Evolutionary conservation across 2,797 vertebrate genomes (phyloP).

Genomic region (Sylvilagus floridanus): DNA sequence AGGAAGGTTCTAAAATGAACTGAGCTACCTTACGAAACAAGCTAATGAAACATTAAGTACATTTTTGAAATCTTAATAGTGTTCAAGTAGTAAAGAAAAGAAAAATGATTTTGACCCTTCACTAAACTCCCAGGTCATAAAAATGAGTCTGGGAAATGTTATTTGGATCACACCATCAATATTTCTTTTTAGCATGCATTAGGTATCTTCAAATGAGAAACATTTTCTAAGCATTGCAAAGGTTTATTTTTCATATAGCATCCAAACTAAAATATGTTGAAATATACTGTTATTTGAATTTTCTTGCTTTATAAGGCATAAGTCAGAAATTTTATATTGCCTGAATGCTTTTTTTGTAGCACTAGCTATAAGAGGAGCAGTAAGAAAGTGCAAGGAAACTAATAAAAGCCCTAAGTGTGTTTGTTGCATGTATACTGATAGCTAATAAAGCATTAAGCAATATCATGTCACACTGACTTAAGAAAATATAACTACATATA

Average conservation of each 20-base stretch:
- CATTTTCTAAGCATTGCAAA: slow-evolving; percentile 55
- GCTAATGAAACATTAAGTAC: neutral
- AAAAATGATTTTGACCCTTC: slow-evolving; percentile 43
- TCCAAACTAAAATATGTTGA: slow-evolving; percentile 75
- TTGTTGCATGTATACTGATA: slow-evolving; percentile 61
- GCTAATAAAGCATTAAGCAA: slow-evolving; percentile 70
- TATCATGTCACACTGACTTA: slow-evolving; percentile 49
- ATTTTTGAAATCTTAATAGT: slow-evolving; percentile 32
- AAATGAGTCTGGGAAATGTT: neutral
- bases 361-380: slow-evolving; percentile 66
- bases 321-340: slow-evolving; percentile 81
- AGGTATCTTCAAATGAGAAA: slow-evolving; percentile 9
- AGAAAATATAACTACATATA: slow-evolving; percentile 52
- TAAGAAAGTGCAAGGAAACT: slow-evolving; percentile 71
- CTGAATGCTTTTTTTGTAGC: slow-evolving; percentile 71
- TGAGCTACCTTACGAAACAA: slow-evolving; percentile 31
- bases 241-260: slow-evolving; percentile 84
- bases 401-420: slow-evolving; percentile 66
- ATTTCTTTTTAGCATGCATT: slow-evolving; percentile 36
- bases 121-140: slow-evolving; percentile 50
- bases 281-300: slow-evolving; percentile 71
- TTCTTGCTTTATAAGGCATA: slow-evolving; percentile 73
- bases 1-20: neutral
- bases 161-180: slow-evolving; percentile 4
- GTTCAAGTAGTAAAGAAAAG: slow-evolving; percentile 43